Evolutionary conservation across 2,797 vertebrate genomes (phyloP), one percentile per base, ranked within the genome.

Genomic region (Sternarchorhynchus goeldii): DNA sequence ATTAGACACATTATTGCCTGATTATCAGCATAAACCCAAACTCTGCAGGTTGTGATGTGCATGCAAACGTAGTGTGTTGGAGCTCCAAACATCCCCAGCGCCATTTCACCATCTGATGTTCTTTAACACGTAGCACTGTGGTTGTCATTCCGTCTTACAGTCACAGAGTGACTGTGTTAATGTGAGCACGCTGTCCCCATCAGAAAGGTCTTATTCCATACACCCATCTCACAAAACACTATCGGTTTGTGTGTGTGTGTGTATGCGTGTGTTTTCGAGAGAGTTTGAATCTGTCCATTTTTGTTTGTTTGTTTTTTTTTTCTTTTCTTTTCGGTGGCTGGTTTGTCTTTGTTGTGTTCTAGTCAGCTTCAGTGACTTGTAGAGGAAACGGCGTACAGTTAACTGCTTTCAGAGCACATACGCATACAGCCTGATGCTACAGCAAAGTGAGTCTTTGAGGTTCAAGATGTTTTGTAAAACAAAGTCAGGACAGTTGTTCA

Each of bases 31-130:
- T 2, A 20, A 18, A n/a, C 2, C 36, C 41, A 10, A 4, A 25
- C 14, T 21, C 5, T 7, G 45, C 39, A 53, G 21, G 36, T 66
- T 6, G 18, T 50, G 39, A 67, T 68, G 63, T 68, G 77, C 63
- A 67, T 79, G 77, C 41, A 73, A 74, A 74, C 16, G 16, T 73
- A 68, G 62, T 53, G 25, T 17, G 50, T 20, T 36, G 16, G n/a
- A 57, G 74, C 17, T 58, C 29, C 10, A 29, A 64, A 21, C 32
- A 59, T n/a, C 41, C 45, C 39, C 34, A 6, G 41, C 12, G 14
- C 18, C 34, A 58, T 73, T 34, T 41, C 20, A 20, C 21, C 56
- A 50, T 10, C 41, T 12, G 41, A 10, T 65, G 31, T 8, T 62
- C 64, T 58, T 32, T 34, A 34, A 66, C 69, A 45, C n/a, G 53